Evolutionary conservation across 2,797 vertebrate genomes (phyloP).

Genomic region (Sebastes jordani): DNA sequence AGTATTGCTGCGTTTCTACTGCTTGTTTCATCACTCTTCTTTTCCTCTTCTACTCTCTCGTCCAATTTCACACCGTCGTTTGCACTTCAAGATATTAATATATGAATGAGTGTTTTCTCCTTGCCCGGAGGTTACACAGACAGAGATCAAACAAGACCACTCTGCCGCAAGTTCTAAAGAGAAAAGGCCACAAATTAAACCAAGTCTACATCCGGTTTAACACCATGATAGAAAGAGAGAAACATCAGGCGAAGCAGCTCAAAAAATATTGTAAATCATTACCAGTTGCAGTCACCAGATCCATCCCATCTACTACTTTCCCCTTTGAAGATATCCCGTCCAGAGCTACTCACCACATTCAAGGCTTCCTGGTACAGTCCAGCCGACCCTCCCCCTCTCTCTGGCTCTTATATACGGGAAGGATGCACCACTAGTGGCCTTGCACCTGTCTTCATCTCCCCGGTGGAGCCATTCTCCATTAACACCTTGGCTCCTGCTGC

Average conservation of each 20-base stretch:
- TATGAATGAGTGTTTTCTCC: background rate
- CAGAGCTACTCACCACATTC: constrained; percentile 30
- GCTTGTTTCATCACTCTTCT: constrained; percentile 33
- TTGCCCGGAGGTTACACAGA: background rate
- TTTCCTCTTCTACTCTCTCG: background rate
- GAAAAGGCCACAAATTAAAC: background rate
- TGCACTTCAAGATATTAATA: constrained; percentile 36
- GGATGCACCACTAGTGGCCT: constrained; percentile 24
- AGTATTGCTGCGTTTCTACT: background rate
- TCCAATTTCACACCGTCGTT: background rate
- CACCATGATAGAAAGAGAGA: background rate
- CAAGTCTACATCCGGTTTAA: background rate
- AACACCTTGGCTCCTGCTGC: constrained; percentile 4
- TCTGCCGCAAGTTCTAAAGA: background rate
- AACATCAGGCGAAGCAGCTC: background rate
- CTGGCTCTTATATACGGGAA: constrained; percentile 20
- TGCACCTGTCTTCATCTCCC: constrained; percentile 25
- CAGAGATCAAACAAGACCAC: background rate
- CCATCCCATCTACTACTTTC: background rate
- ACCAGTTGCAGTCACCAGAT: background rate
- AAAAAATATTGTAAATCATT: constrained; percentile 26
- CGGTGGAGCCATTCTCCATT: background rate
- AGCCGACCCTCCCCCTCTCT: background rate
- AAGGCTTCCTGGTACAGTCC: constrained; percentile 2
- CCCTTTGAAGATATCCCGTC: background rate